Percentiles rank a stretch among this genome's conserved stretches.
Conservation (phyloP, 2,888 invertebrate species). For the Hemaris fuciformis region DNA sequence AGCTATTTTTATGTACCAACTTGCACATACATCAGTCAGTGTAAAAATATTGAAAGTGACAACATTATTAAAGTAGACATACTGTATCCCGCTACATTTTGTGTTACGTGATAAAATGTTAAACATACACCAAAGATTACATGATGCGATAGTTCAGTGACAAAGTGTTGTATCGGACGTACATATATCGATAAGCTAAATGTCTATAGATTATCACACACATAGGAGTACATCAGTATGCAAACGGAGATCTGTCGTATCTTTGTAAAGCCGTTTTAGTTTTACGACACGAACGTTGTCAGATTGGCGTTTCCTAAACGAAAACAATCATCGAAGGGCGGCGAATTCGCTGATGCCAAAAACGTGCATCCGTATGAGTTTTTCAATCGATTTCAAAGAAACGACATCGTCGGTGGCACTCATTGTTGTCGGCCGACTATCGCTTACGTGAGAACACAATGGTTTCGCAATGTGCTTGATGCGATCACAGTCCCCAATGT, state of each 20-base stretch:
- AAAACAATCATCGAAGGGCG: slow-evolving; percentile 64
- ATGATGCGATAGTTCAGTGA: not conserved
- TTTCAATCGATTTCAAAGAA: slow-evolving; percentile 78
- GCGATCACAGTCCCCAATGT: slow-evolving; percentile 43
- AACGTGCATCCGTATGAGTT: slow-evolving; percentile 79
- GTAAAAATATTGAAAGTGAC: not conserved
- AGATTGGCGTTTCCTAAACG: slow-evolving; percentile 48
- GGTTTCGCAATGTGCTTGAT: slow-evolving; percentile 63
- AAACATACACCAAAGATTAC: slow-evolving; percentile 1
- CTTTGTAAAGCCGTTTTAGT: slow-evolving; percentile 11
- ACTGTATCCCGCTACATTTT: slow-evolving; percentile 10
- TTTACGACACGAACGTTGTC: slow-evolving; percentile 32
- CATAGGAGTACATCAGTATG: slow-evolving; percentile 1
- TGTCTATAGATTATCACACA: not conserved
- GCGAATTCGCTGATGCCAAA: slow-evolving; percentile 76
- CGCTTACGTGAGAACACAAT: slow-evolving; percentile 78
- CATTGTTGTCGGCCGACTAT: slow-evolving; percentile 73
- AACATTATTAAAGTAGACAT: slow-evolving; percentile 15
- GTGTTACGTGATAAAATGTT: slow-evolving; percentile 13
- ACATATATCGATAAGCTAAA: not conserved
- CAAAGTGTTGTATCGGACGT: not conserved
- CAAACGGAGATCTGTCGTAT: slow-evolving; percentile 8
- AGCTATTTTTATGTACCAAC: not conserved
- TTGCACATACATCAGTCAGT: not conserved
- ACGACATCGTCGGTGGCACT: slow-evolving; percentile 75